A percentile compares a stretch with the other conserved stretches of the same genome.
These are phyloP conservation scores for Callyntrura guangdongensis DNA, from an alignment of 2,888 invertebrate genomes.

Conservation along the genomic window DNA sequence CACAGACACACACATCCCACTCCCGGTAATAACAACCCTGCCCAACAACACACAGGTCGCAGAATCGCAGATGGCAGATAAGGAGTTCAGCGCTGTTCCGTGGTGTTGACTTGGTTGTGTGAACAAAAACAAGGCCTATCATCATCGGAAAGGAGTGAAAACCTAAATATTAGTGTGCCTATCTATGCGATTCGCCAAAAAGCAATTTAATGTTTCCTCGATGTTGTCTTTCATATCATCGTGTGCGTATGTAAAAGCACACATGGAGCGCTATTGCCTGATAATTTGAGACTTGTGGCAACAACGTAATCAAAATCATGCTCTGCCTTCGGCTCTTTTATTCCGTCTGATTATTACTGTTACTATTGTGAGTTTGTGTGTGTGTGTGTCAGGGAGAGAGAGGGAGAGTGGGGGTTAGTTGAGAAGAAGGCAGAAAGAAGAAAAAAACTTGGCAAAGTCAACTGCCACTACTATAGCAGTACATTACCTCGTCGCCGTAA, in stretches of 20 bases:
- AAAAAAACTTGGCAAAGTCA: constrained; percentile 50
- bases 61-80: constrained; percentile 43
- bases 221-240: not conserved
- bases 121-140: not conserved
- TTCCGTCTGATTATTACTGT: constrained; percentile 40
- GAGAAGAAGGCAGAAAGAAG: constrained; percentile 4
- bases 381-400: not conserved
- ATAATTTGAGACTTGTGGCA: constrained; percentile 73
- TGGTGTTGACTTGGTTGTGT: constrained; percentile 24
- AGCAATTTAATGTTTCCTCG: not conserved
- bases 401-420: constrained; percentile 1
- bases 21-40: constrained; percentile 48
- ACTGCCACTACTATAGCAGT: not conserved
- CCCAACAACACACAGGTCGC: constrained; percentile 71
- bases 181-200: not conserved
- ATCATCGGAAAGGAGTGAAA: not conserved
- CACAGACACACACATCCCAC: not conserved
- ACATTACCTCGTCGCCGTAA: too few relatives aligned
- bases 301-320: constrained; percentile 70
- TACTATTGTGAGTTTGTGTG: not conserved
- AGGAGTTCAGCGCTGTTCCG: constrained; percentile 31
- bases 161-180: not conserved
- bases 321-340: constrained; percentile 73
- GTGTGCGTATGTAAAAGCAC: not conserved
- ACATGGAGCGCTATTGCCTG: constrained; percentile 8